A percentile compares a stretch with the other conserved stretches of the same genome.
These are phyloP conservation scores for Blastomussa wellsi DNA, from an alignment of 92 coral and sea anemone species.

Conservation along the genomic window DNA sequence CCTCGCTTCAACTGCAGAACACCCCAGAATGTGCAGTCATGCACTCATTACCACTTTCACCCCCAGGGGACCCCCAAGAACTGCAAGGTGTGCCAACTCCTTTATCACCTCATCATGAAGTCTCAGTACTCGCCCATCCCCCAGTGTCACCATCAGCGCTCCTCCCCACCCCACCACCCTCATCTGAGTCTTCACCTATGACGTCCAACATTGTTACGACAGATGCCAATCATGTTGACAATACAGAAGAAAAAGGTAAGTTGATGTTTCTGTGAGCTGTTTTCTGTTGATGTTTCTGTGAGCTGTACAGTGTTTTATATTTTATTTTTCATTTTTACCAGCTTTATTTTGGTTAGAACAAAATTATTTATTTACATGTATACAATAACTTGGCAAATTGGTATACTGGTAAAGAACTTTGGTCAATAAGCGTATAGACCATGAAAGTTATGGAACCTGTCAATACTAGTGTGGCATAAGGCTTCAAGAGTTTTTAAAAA, in stretches of 20 bases:
- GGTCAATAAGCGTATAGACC: too few relatives aligned
- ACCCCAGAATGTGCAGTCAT: constrained; percentile 14
- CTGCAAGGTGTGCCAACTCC: constrained; percentile 17
- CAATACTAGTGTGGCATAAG: too few relatives aligned
- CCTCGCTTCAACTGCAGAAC: constrained; percentile 22
- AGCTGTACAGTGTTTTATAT: too few relatives aligned
- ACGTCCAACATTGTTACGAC: not conserved
- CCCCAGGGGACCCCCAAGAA: constrained; percentile 46
- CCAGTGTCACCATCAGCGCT: constrained; percentile 57
- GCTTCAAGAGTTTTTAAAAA: too few relatives aligned
- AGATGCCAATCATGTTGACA: not conserved
- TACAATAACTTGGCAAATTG: too few relatives aligned
- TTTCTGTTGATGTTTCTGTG: not conserved
- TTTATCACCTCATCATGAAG: constrained; percentile 20
- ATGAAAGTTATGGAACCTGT: too few relatives aligned
- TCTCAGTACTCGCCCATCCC: constrained; percentile 36
- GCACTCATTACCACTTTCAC: constrained; percentile 26
- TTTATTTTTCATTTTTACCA: not conserved
- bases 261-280: not conserved
- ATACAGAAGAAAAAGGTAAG: constrained; percentile 18
- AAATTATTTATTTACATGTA: too few relatives aligned
- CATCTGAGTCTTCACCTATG: constrained; percentile 72
- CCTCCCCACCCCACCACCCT: constrained; percentile 89
- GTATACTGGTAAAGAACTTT: too few relatives aligned
- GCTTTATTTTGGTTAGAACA: not conserved